Conservation (phyloP, 2,797 vertebrate genomes). For the Pogoniulus pusillus region DNA sequence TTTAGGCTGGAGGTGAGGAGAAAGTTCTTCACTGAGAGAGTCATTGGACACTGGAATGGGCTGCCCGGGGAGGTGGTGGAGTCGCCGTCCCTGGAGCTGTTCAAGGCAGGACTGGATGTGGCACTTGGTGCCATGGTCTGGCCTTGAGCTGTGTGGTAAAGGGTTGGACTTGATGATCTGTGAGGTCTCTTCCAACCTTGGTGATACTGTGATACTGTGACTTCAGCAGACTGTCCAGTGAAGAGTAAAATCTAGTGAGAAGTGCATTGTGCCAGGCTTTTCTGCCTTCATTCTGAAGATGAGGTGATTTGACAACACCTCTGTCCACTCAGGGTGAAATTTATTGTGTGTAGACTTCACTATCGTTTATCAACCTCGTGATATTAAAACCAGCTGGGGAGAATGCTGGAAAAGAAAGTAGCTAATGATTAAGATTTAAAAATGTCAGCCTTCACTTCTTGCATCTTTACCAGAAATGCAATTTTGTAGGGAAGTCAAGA, state of each 20-base stretch:
- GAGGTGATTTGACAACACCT: constrained; percentile 47
- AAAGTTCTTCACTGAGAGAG: too few species aligned
- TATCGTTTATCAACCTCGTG: background rate
- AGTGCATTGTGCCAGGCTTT: constrained; percentile 56
- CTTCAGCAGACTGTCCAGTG: constrained; percentile 21
- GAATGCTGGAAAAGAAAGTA: background rate
- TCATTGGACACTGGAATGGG: too few species aligned
- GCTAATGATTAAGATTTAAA: background rate
- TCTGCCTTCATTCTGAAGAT: constrained; percentile 40
- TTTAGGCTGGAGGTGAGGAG: too few species aligned
- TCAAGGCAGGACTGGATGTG: too few species aligned
- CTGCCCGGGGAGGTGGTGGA: too few species aligned
- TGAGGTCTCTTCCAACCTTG: too few species aligned
- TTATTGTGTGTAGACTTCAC: constrained; percentile 19
- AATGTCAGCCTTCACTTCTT: constrained; percentile 6
- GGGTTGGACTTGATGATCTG: too few species aligned
- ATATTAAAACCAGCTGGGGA: constrained; percentile 31
- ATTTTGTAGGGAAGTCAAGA: background rate
- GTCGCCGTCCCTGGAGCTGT: too few species aligned
- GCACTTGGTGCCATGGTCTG: too few species aligned
- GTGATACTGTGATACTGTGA: too few species aligned
- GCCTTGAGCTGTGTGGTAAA: too few species aligned
- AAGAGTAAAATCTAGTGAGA: constrained; percentile 71
- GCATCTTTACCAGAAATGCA: background rate
- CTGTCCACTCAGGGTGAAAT: constrained; percentile 51